Evolutionary conservation across 2,888 invertebrate species (phyloP).

Genomic region (Dynastes hyllus): DNA sequence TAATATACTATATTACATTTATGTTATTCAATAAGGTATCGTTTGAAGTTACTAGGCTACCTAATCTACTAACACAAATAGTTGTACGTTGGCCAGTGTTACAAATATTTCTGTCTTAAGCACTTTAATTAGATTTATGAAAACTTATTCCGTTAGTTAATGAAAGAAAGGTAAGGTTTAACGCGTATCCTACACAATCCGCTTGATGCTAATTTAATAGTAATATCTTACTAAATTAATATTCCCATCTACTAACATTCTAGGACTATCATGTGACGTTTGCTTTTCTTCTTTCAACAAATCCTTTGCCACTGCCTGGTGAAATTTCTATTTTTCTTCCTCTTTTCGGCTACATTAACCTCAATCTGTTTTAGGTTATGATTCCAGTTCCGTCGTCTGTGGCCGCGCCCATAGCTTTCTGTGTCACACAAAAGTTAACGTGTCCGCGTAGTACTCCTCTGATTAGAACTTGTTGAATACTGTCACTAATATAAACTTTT

Average conservation of each 20-base stretch:
- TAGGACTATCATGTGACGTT: slow-evolving; percentile 20
- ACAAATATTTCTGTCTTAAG: too few species aligned
- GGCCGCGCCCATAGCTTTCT: slow-evolving; percentile 48
- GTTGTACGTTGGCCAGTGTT: too few species aligned
- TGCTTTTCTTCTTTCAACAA: slow-evolving; percentile 37
- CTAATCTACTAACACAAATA: too few species aligned
- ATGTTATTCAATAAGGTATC: too few species aligned
- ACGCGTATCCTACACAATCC: background rate
- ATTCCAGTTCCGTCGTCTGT: slow-evolving; percentile 53
- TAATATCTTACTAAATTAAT: slow-evolving; percentile 28
- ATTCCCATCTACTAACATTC: slow-evolving; percentile 20
- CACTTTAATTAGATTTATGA: too few species aligned
- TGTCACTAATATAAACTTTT: slow-evolving; percentile 44
- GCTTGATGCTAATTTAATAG: slow-evolving; percentile 16
- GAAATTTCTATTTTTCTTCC: slow-evolving; percentile 51
- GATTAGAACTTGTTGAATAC: slow-evolving; percentile 46
- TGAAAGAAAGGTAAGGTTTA: too few species aligned
- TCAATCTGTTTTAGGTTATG: slow-evolving; percentile 57
- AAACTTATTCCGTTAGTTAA: too few species aligned
- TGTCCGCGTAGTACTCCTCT: slow-evolving; percentile 25
- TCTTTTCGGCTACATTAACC: slow-evolving; percentile 56
- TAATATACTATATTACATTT: too few species aligned
- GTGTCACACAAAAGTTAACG: slow-evolving; percentile 25
- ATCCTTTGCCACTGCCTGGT: slow-evolving; percentile 30
- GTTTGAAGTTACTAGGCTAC: too few species aligned